A percentile compares a stretch with the other conserved stretches of the same genome.
Conservation (phyloP, 2,113 vertebrate species). For the Cricetomys ansorgei region DNA sequence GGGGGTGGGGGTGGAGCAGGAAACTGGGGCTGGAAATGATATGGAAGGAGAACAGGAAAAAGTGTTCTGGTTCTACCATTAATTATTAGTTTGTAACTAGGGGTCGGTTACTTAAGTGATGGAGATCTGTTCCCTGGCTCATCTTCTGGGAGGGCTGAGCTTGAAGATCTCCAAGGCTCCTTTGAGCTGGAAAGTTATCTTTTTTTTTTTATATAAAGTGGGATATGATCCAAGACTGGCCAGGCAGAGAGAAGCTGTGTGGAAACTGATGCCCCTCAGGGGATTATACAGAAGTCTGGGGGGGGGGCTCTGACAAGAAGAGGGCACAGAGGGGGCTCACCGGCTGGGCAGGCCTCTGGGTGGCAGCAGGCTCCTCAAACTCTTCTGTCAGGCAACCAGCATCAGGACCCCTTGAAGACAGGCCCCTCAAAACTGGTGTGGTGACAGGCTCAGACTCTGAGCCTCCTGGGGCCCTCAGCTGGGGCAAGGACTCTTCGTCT, state of each 20-base stretch:
- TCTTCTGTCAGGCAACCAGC: slow-evolving; percentile 61
- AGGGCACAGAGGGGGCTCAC: slow-evolving; percentile 50
- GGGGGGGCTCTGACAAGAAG: slow-evolving; percentile 35
- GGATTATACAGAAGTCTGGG: slow-evolving; percentile 28
- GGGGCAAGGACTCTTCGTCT: slow-evolving; percentile 76
- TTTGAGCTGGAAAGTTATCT: not conserved
- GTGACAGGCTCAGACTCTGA: slow-evolving; percentile 46
- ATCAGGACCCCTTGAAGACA: slow-evolving; percentile 48
- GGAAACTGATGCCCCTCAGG: not conserved
- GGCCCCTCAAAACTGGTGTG: slow-evolving; percentile 53
- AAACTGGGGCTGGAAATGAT: slow-evolving; percentile 72
- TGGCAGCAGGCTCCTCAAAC: slow-evolving; percentile 71
- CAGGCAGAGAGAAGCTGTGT: slow-evolving; percentile 28
- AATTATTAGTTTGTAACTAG: slow-evolving; percentile 57
- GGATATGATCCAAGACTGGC: slow-evolving; percentile 40
- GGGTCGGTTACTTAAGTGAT: slow-evolving; percentile 47
- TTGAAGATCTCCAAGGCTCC: slow-evolving; percentile 17
- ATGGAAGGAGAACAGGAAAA: slow-evolving; percentile 71
- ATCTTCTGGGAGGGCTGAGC: slow-evolving; percentile 40
- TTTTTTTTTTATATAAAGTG: not conserved
- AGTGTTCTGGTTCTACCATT: slow-evolving; percentile 37
- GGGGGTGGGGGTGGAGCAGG: slow-evolving; percentile 76
- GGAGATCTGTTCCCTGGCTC: slow-evolving; percentile 26
- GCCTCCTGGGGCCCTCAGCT: slow-evolving; percentile 47
- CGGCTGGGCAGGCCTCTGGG: slow-evolving; percentile 77